These are phyloP conservation scores for Whitmania pigra DNA, from an alignment of 1,140 invertebrate genomes.

Conservation along the genomic window DNA sequence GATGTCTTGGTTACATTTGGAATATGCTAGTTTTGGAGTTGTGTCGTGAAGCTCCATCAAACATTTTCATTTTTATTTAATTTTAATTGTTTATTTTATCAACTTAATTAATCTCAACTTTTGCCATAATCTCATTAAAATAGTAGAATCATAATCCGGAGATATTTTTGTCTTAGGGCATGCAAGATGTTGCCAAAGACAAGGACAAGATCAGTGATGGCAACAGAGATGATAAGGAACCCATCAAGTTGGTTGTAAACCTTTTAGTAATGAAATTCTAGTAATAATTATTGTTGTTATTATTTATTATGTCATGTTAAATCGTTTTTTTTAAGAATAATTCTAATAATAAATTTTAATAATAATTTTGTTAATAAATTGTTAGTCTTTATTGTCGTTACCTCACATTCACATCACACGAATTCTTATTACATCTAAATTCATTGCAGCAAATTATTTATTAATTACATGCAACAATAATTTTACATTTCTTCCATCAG, in stretches of 20 bases:
- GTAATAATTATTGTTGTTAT: background rate
- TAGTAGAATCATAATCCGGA: background rate
- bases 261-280: constrained; percentile 5
- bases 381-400: no score
- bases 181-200: constrained; percentile 92
- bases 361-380: no score
- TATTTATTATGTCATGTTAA: background rate
- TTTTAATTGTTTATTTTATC: no score
- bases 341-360: no score
- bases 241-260: constrained; percentile 23
- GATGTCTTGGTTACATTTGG: no score
- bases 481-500: no score
- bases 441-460: no score
- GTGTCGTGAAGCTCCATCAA: background rate
- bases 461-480: no score
- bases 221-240: constrained; percentile 28
- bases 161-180: constrained; percentile 45
- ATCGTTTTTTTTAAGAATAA: no score
- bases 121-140: background rate
- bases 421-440: no score
- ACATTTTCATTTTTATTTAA: no score
- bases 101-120: background rate
- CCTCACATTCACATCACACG: no score
- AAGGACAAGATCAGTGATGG: constrained; percentile 53
- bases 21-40: background rate